phyloP scores from a whole-genome alignment of 2,797 vertebrate species.

The Numenius phaeopus region DNA sequence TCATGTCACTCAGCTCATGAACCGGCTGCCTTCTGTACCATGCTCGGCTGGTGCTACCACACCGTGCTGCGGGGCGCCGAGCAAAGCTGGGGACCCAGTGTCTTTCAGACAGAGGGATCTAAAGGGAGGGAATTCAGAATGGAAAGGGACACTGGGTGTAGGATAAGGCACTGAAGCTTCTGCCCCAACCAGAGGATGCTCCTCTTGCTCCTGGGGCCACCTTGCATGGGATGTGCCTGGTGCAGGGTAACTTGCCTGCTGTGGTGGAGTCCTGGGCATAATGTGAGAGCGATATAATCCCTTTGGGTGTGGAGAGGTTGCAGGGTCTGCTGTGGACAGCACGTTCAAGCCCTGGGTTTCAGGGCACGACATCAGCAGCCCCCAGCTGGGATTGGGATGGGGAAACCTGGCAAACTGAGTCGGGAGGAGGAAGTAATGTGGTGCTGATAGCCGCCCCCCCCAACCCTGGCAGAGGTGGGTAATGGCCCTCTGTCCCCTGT shows the following conservation, averaged over 20 bases:
- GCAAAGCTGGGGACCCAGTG: neutral
- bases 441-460: neutral
- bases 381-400: neutral
- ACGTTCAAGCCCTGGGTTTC: neutral
- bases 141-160: neutral
- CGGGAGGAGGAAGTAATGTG: neutral
- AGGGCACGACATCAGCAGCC: neutral
- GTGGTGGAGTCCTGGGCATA: rapidly evolving
- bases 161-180: neutral
- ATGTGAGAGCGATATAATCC: neutral
- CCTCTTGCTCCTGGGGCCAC: neutral
- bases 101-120: neutral
- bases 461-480: neutral
- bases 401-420: neutral
- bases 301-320: neutral
- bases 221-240: rapidly evolving
- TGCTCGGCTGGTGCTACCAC: rapidly evolving
- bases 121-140: neutral
- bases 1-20: neutral
- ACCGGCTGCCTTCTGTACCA: neutral
- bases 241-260: neutral
- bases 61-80: rapidly evolving
- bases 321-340: neutral
- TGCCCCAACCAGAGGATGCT: neutral
- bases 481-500: neutral